Base-by-base conservation (phyloP, 2,888 invertebrate genomes). In the Steinernema carpocapsae region DNA sequence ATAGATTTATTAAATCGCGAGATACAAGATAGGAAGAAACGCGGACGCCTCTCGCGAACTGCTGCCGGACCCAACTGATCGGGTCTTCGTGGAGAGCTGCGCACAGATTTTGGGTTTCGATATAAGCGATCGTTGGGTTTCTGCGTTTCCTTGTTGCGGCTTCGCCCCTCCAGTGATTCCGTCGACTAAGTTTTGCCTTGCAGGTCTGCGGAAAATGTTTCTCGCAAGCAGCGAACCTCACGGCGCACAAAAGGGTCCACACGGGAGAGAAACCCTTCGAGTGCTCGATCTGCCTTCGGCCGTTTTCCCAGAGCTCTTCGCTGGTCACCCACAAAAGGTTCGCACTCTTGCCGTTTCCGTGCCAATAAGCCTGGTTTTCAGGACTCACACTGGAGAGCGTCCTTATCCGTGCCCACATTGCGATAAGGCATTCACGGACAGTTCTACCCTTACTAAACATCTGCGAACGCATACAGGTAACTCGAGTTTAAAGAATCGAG, bases 351-450 rank as follows among this genome's bases (percentile, higher is more conserved):
- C 32, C 26, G 24, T 37, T 10, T 37, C 3, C 10, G 37, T 37
- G 37, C 10, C n/a, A n/a, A n/a, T n/a, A n/a, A n/a, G n/a, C 12
- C n/a, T 42, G 14, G 43, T 14, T 80, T 80, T 56, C 74, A 86
- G 86, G 88, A 99, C 97, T n/a, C 97, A 99, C 90, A 95, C 95
- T n/a, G 97, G 86, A 1, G 97, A 97, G 88, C 91, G 96, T 75
- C 97, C 97, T 0, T 97, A 97, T 89, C 92, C 92, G 81, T 99
- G 97, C 90, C 91, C 94, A 81, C 92, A 95, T 85, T 99, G 99
- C 90, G 95, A 95, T 88, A 99, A 99, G 88, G 95, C 97, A 1
- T 99, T 99, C 89, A 97, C 97, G 3, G 97, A 99, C 89, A 96
- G 96, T 87, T 97, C 97, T 46, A 99, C 97, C 0, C 90, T 99